These are phyloP conservation scores for Proteles cristata DNA, from an alignment of 2,113 vertebrate species.

Conservation along the genomic window DNA sequence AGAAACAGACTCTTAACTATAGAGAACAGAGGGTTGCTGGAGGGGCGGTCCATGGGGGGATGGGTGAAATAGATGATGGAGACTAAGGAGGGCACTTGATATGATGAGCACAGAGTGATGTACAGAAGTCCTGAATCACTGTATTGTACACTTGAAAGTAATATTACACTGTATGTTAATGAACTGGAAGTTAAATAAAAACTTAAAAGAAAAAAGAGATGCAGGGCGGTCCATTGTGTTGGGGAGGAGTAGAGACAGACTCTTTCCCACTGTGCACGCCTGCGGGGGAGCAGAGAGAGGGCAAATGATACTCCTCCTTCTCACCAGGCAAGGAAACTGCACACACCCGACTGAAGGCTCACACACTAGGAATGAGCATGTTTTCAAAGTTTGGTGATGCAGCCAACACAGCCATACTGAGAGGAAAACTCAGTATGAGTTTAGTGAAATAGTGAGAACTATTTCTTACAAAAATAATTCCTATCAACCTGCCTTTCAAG, in stretches of 20 bases:
- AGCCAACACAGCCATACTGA: neutral
- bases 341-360: neutral
- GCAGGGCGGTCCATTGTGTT: too few relatives aligned
- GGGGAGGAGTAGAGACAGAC: neutral
- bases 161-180: neutral
- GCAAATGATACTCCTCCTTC: neutral
- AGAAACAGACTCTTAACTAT: neutral
- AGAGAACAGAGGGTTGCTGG: neutral
- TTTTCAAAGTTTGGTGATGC: slow-evolving; percentile 6
- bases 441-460: too few relatives aligned
- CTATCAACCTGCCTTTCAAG: neutral
- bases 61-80: neutral
- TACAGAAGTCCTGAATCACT: neutral
- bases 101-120: neutral
- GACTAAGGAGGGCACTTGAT: neutral
- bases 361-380: neutral
- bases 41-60: neutral
- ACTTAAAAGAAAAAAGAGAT: neutral
- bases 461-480: slow-evolving; percentile 20
- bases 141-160: neutral
- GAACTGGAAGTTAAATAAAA: neutral
- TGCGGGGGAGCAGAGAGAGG: neutral
- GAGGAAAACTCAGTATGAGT: too few relatives aligned
- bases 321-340: neutral
- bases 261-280: neutral